These are phyloP conservation scores for Hemicentrotus pulcherrimus DNA, from an alignment of 35 echinoderm and acorn worm genomes.

Conservation along the genomic window DNA sequence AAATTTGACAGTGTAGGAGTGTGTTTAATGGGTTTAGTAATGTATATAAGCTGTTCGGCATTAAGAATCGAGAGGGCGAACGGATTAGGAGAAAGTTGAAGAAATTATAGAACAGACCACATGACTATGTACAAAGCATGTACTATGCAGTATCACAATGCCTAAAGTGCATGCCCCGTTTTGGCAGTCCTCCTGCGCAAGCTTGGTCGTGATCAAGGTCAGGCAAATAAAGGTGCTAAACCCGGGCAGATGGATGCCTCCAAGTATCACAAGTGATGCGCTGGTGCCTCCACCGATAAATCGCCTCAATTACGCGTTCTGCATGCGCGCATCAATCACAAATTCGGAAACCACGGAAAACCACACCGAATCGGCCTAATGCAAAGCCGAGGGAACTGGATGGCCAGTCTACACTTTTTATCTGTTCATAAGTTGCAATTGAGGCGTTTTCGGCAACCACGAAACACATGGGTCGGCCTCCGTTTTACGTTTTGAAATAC, in stretches of 20 bases:
- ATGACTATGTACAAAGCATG: not conserved
- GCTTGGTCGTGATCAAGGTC: not conserved
- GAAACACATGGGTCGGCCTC: too few relatives aligned
- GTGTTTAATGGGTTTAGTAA: too few relatives aligned
- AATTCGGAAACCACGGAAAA: not conserved
- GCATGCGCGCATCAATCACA: constrained; percentile 15
- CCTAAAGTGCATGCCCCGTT: not conserved
- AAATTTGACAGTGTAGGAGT: too few relatives aligned
- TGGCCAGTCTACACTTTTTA: not conserved
- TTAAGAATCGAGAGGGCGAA: too few relatives aligned
- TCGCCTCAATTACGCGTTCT: not conserved
- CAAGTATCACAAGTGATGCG: not conserved
- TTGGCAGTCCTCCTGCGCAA: not conserved
- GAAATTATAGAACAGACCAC: not conserved
- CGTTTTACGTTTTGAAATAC: too few relatives aligned
- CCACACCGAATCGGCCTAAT: not conserved
- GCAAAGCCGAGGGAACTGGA: not conserved
- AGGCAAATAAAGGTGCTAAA: not conserved
- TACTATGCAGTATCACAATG: not conserved
- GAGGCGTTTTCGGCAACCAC: not conserved
- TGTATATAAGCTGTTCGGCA: too few relatives aligned
- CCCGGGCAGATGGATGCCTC: not conserved
- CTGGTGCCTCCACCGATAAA: not conserved
- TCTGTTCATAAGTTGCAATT: not conserved
- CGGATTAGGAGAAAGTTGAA: not conserved